Base-by-base conservation (phyloP, 2,797 vertebrate species). In the Dendrocincla fuliginosa region DNA sequence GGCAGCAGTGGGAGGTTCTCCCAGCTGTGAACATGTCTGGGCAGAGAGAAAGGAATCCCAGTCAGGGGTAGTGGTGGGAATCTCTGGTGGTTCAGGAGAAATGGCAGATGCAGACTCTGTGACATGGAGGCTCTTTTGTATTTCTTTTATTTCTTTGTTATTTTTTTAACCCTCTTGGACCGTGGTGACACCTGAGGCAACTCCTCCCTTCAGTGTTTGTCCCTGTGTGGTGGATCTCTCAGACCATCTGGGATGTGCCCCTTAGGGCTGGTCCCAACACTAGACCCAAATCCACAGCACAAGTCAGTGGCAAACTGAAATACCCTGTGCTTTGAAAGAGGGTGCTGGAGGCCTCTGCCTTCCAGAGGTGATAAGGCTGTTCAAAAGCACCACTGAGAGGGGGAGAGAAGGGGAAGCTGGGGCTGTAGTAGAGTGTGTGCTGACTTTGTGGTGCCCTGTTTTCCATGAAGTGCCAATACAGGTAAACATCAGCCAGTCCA, bases 271-370 rank as follows among this genome's bases (percentile, higher is more conserved):
- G 9, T 47, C 15, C 47, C 5, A 6, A 5, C 32, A 16, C 41
- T 19, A 1, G 25, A 15, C 3, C 5, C 20, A 25, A 11, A 11
- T 3, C 13, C 2, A 0, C 13, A 41, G 60, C 23, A 0, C 33
- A 4, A 6, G 33, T 32, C 24, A 33, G 56, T 3, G 57, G 4
- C 47, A 67, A 0, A 39, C n/a, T 16, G 4, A 3, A 25, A 1
- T 5, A 3, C 5, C 53, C 3, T 20, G 17, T 55, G 59, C 30
- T 23, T 35, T 63, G 56, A 13, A 9, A 17, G 35, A 3, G 39
- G 44, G 8, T 33, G 46, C 67, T 42, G 76, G 20, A 25, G 69
- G 41, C 2, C 47, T 76, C 30, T 70, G 57, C 81, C 41, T 19
- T 13, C n/a, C 25, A 6, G 16, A 70, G 28, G 3, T 1, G 60